Conservation (phyloP, 2,888 invertebrate species). For the Lymantria monacha region DNA sequence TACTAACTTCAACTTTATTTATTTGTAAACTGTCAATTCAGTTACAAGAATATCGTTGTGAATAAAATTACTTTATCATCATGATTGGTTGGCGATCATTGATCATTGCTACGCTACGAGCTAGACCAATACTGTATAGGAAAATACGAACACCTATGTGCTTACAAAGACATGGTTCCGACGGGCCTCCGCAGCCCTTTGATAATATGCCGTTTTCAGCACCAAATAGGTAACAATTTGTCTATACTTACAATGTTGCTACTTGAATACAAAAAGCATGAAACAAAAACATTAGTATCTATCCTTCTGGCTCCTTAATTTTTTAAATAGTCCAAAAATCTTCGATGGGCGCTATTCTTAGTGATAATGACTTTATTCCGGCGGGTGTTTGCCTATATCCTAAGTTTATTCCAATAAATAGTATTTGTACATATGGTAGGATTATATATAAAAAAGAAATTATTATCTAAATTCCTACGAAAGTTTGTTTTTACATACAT, state of each 20-base stretch:
- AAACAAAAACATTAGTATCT: not conserved
- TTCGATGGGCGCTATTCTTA: too few relatives aligned
- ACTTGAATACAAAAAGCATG: not conserved
- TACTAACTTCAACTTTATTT: too few relatives aligned
- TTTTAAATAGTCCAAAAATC: too few relatives aligned
- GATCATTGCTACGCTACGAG: conserved; percentile 25
- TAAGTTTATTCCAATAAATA: too few relatives aligned
- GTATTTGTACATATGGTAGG: too few relatives aligned
- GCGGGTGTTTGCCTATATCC: too few relatives aligned
- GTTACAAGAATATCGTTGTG: not conserved
- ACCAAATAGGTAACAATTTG: conserved; percentile 47
- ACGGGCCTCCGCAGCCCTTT: conserved; percentile 56
- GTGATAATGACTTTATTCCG: too few relatives aligned
- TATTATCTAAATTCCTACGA: too few relatives aligned
- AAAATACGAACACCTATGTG: conserved; percentile 24
- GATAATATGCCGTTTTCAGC: conserved; percentile 63
- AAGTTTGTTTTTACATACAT: too few relatives aligned
- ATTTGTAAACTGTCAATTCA: too few relatives aligned
- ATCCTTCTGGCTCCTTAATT: too few relatives aligned
- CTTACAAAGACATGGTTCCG: conserved; percentile 24
- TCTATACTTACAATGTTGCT: not conserved
- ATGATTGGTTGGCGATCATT: conserved; percentile 26
- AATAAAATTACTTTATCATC: not conserved
- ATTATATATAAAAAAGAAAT: too few relatives aligned
- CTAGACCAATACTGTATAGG: conserved; percentile 25